Evolutionary conservation across 1,140 invertebrate species (phyloP).

Genomic region (Platorchestia sp.): DNA sequence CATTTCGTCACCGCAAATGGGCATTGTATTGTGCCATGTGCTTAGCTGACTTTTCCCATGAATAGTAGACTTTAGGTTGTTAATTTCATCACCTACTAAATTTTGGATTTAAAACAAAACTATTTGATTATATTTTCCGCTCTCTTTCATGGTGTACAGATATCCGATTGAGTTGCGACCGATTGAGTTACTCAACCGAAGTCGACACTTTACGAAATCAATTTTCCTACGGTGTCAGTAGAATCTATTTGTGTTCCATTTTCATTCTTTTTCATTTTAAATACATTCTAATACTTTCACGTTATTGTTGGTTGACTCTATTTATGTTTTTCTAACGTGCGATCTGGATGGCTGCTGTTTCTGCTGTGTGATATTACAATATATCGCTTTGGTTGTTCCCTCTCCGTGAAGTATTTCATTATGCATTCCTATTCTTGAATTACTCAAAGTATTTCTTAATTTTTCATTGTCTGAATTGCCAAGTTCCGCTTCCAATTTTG

Average conservation of each 20-base stretch:
- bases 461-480: not conserved
- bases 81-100: too few relatives aligned
- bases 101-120: too few relatives aligned
- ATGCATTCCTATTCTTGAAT: not conserved
- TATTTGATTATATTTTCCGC: too few relatives aligned
- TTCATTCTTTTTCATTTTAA: not conserved
- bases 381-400: not conserved
- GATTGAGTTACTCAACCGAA: too few relatives aligned
- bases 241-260: not conserved
- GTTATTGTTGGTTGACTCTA: not conserved
- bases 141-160: too few relatives aligned
- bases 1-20: too few relatives aligned
- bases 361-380: not conserved
- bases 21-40: too few relatives aligned
- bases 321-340: not conserved
- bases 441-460: not conserved
- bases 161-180: too few relatives aligned
- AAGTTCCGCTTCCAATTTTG: not conserved
- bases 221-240: not conserved
- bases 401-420: not conserved
- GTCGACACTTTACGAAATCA: too few relatives aligned
- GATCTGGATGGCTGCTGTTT: not conserved
- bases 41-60: too few relatives aligned
- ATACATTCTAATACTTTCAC: not conserved
- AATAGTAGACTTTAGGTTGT: too few relatives aligned